A percentile compares a stretch with the other conserved stretches of the same genome.
These are phyloP conservation scores for Eupithecia centaureata DNA, from an alignment of 2,888 invertebrate species.

Conservation along the genomic window DNA sequence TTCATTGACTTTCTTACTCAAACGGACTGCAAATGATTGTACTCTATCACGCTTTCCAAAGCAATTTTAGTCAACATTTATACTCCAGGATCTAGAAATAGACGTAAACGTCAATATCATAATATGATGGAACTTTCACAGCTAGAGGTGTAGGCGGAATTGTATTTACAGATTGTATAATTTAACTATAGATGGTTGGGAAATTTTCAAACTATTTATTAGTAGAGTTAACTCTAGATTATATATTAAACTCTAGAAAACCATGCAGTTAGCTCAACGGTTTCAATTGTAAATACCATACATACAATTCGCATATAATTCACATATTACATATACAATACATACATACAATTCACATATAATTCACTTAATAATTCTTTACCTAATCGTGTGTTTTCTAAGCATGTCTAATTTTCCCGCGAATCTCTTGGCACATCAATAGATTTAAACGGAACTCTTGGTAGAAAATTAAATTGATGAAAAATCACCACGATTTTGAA, in stretches of 20 bases:
- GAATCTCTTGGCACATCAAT: neutral
- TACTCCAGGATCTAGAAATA: constrained; percentile 17
- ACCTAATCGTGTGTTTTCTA: no score
- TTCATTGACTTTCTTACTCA: neutral
- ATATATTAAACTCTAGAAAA: no score
- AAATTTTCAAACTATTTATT: neutral
- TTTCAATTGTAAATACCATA: no score
- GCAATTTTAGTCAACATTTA: constrained; percentile 3
- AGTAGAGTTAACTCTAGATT: no score
- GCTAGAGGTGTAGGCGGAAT: neutral
- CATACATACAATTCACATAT: no score
- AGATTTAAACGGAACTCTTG: no score
- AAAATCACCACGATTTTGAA: no score
- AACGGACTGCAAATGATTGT: neutral
- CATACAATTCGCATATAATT: no score
- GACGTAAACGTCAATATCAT: constrained; percentile 24
- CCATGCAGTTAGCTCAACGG: no score
- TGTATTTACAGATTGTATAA: neutral
- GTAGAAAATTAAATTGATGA: no score
- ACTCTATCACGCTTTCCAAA: neutral
- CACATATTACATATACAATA: no score
- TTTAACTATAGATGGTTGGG: neutral
- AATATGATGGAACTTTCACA: constrained; percentile 26
- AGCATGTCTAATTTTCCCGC: neutral
- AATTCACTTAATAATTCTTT: neutral